These are phyloP conservation scores for Oreortyx pictus DNA, from an alignment of 2,797 vertebrate genomes.

Conservation along the genomic window DNA sequence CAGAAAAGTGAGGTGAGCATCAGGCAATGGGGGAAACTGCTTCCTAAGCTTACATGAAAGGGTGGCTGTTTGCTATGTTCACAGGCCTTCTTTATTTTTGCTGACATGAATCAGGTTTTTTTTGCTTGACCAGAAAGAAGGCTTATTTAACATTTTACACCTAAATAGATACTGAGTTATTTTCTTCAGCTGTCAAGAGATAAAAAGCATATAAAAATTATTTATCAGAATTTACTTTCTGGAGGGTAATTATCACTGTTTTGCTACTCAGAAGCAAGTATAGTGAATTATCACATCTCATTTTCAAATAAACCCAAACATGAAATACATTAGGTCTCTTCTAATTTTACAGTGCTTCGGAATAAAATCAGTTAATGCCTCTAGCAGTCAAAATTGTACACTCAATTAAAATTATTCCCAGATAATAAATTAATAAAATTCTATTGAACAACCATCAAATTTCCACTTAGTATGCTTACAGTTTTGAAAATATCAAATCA, in stretches of 20 bases:
- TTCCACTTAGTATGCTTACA: not conserved
- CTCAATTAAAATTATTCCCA: not conserved
- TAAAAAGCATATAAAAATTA: fast-evolving
- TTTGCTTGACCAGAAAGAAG: not conserved
- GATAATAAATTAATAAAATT: not conserved
- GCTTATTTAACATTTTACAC: not conserved
- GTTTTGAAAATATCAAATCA: not conserved
- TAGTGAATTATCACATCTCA: not conserved
- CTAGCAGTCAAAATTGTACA: not conserved
- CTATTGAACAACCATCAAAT: not conserved
- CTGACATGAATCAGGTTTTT: not conserved
- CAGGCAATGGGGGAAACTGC: not conserved
- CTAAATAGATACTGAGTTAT: not conserved
- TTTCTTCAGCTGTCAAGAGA: not conserved
- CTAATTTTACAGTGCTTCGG: not conserved
- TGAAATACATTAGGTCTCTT: not conserved
- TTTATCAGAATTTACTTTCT: not conserved
- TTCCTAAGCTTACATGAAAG: not conserved
- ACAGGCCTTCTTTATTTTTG: not conserved
- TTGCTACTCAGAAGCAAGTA: not conserved
- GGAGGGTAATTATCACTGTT: not conserved
- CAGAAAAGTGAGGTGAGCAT: not conserved
- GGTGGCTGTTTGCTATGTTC: not conserved
- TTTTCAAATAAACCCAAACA: not conserved
- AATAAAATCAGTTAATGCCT: not conserved